Base-by-base conservation (phyloP, 35 echinoderm and acorn worm species). In the Heliocidaris erythrogramma region DNA sequence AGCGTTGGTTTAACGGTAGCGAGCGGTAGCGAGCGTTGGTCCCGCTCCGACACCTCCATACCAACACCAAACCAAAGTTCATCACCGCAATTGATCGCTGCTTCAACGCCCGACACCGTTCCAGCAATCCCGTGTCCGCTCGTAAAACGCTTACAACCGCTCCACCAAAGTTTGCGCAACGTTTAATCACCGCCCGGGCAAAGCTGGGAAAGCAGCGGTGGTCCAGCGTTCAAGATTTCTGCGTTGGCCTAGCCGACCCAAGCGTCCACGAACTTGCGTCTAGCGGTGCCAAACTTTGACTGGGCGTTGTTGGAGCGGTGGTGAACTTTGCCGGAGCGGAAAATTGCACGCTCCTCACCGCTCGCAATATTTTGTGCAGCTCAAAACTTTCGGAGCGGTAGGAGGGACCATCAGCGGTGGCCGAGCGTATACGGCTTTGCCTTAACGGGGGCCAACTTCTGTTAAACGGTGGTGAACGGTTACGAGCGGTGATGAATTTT, bases 211-310 rank as follows among this genome's bases (percentile, higher is more conserved):
- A 88, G 86, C 86, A 88, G 86, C 86, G 86, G 86, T 88, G 86
- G 31, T 88, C 86, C 86, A 88, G 86, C 85, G 85, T 86, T 86
- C 85, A 86, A 86, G 87, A 89, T 42, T 89, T 89, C 87, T 89
- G 87, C 32, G 87, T 89, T 89, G 87, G 31, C 87, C 87, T 42
- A 89, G 30, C 87, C 31, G 31, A 89, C 87, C 13, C 2, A 89
- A 89, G 87, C 87, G 87, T 89, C 87, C 87, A 42, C 87, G 32
- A 89, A 89, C 87, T 89, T 89, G 87, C 31, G 87, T 89, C 87
- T 89, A 89, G 87, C 87, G 87, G 86, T 88, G 86, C 86, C 86
- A 88, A 88, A 88, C 86, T 88, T 88, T 88, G 86, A 88, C 31
- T 88, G 86, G 86, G 86, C 86, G 86, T 42, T 88, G 86, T 88